Conservation (phyloP, 2,797 vertebrate species). For the Chaenodraco wilsoni region DNA sequence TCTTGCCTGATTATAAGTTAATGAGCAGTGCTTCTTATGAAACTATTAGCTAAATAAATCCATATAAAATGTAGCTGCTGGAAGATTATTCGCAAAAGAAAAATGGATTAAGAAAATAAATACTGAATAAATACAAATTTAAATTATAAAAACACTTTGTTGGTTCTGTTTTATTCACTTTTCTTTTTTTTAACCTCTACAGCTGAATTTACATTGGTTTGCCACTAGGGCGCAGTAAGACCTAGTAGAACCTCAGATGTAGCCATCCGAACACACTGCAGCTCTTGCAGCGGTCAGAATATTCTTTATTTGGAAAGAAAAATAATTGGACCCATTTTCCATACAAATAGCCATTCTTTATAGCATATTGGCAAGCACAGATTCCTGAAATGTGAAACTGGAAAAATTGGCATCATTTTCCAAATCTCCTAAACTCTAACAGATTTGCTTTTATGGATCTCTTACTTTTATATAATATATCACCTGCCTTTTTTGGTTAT, state of each 20-base stretch:
- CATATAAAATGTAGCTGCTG: conserved; percentile 78
- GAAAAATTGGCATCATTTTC: not conserved
- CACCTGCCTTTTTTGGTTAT: not conserved
- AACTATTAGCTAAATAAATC: conserved; percentile 62
- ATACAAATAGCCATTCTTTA: conserved; percentile 6
- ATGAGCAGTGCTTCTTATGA: conserved; percentile 70
- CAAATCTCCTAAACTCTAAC: not conserved
- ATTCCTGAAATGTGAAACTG: conserved; percentile 10
- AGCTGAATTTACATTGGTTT: not conserved
- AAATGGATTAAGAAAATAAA: conserved; percentile 60
- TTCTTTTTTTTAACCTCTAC: not conserved
- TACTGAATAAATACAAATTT: conserved; percentile 72
- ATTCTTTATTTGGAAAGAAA: conserved; percentile 7
- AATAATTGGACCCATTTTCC: conserved; percentile 18
- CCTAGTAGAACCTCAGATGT: conserved; percentile 14
- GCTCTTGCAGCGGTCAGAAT: not conserved
- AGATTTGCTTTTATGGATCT: conserved; percentile 25
- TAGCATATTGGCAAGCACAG: not conserved
- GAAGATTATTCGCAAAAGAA: conserved; percentile 79
- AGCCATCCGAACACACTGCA: not conserved
- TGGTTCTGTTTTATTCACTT: conserved; percentile 3
- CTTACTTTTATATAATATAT: conserved; percentile 11
- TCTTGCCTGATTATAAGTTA: conserved; percentile 73
- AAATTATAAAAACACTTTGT: conserved; percentile 54
- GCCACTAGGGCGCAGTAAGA: conserved; percentile 73